Evolutionary conservation across 2,888 invertebrate species (phyloP), one percentile per base, ranked within the genome.

Genomic region (Athalia cordata): DNA sequence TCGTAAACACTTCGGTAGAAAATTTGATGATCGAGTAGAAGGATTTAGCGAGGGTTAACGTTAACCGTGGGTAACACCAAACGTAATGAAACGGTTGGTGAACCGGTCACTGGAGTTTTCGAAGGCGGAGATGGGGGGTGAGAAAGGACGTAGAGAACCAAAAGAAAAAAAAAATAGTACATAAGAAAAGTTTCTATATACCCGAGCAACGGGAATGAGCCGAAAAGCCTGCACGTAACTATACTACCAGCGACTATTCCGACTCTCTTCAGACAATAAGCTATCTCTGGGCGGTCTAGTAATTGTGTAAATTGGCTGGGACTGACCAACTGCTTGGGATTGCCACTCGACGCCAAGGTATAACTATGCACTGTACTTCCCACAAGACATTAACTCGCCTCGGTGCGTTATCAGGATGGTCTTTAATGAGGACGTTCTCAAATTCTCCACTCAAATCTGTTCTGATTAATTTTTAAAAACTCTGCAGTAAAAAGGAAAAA

Each of bases 21-120:
- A 72, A 72, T 59, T 72, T 72, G 72, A 72, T 72, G 72, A 72
- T 72, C 57, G 47, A 59, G 72, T 72, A 72, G 59, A 72, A 72
- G 72, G 68, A 13, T 72, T 59, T 57, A 8, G 45, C 72, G 47
- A 57, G 72, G 72, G 59, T 72, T 15, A 15, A 3, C 68, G 59
- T 72, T 15, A 15, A 3, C 68, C 29, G 49, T 15, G 50, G 55
- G 68, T 43, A 68, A 68, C 55, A 68, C 68, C 43, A 3, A 43
- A 29, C 55, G 29, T 29, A 29, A 29, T 29, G 29, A 29, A 29
- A 29, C 29, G 29, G 55, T n/a, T n/a, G 55, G 55, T 55, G 11
- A 29, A 13, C 62, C 15, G 29, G 29, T 13, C 13, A n/a, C 55
- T n/a, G 55, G 55, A 55, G 9, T n/a, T 11, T 55, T 11, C 6